Conservation (phyloP, 2,113 vertebrate genomes). For the Tauraco erythrolophus region DNA sequence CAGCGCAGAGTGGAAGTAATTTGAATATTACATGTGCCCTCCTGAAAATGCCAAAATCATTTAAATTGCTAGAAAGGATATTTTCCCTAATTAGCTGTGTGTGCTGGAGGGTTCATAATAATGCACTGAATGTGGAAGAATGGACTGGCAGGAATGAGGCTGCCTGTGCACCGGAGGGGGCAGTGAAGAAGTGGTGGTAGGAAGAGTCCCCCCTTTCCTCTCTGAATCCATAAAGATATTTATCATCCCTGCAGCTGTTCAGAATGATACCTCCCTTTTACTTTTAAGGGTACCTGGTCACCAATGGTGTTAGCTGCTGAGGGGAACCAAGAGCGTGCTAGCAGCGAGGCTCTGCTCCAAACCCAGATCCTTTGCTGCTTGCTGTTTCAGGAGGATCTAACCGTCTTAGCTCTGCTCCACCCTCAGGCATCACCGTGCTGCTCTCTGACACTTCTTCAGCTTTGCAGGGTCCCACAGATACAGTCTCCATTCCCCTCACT, state of each 20-base stretch:
- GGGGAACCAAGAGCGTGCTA: not conserved
- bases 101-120: constrained; percentile 64
- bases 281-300: not conserved
- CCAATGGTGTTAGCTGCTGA: not conserved
- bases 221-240: not conserved
- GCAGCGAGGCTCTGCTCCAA: not conserved
- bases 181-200: constrained; percentile 32
- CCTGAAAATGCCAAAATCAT: constrained; percentile 94
- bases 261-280: not conserved
- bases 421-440: not conserved
- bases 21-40: constrained; percentile 95
- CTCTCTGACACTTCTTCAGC: constrained; percentile 7
- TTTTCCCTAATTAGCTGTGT: constrained; percentile 70
- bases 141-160: constrained; percentile 48
- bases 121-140: constrained; percentile 29
- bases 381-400: not conserved
- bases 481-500: constrained; percentile 1
- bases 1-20: constrained; percentile 83
- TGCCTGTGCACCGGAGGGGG: constrained; percentile 29
- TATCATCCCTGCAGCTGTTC: constrained; percentile 22
- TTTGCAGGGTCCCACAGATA: constrained; percentile 31
- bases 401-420: constrained; percentile 11
- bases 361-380: not conserved
- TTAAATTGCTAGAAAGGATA: constrained; percentile 92
- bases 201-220: not conserved